Percentiles rank a stretch among this genome's conserved stretches.
Evolutionary conservation across 2,888 invertebrate genomes (phyloP).

Genomic region (Amblyjoppa proteus): DNA sequence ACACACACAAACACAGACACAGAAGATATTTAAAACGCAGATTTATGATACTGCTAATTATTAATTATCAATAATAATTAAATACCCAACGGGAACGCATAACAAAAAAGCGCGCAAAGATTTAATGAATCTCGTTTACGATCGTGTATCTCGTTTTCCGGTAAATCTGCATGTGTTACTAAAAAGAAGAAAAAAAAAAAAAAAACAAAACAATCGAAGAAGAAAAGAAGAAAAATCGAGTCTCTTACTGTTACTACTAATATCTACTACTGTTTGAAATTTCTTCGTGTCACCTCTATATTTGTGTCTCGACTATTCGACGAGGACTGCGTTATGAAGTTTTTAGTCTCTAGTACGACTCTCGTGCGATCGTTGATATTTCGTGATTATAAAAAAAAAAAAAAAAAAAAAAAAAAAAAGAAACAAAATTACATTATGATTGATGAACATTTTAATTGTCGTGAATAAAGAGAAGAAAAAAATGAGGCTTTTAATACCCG

Average conservation of each 20-base stretch:
- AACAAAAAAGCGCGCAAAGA: constrained; percentile 47
- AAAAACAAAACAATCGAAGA: not conserved
- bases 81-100: constrained; percentile 43
- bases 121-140: constrained; percentile 40
- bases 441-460: constrained; percentile 52
- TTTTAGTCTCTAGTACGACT: constrained; percentile 42
- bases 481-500: constrained; percentile 63
- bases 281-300: constrained; percentile 52
- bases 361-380: constrained; percentile 51
- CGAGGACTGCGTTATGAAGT: constrained; percentile 51
- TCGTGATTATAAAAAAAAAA: constrained; percentile 44
- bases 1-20: constrained; percentile 46
- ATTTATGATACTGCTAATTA: constrained; percentile 56
- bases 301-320: constrained; percentile 54
- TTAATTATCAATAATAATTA: constrained; percentile 52
- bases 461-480: constrained; percentile 61
- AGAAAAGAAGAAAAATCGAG: constrained; percentile 31
- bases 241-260: constrained; percentile 42
- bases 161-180: constrained; percentile 48
- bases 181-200: constrained; percentile 39
- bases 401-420: constrained; percentile 29
- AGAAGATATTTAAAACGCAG: constrained; percentile 49
- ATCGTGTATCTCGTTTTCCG: constrained; percentile 48
- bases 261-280: constrained; percentile 47
- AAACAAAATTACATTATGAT: constrained; percentile 31